phyloP scores from a whole-genome alignment of 1,140 invertebrate species.

The Palaemon carinicauda region DNA sequence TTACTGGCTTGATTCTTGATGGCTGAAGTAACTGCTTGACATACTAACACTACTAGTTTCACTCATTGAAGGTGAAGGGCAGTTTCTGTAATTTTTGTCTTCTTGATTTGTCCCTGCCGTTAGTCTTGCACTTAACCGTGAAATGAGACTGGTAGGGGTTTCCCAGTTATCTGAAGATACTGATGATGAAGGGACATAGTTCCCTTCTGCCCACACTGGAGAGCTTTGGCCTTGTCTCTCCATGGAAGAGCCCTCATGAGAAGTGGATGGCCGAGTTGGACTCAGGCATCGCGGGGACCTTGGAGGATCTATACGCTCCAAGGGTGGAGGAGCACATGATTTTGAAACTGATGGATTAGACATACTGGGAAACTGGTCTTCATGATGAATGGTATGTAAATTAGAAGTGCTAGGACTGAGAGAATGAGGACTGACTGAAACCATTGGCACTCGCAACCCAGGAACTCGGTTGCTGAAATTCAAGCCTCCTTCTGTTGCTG shows the following conservation, averaged over 20 bases:
- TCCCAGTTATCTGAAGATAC: not conserved
- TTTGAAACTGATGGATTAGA: too few species aligned
- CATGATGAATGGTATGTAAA: too few species aligned
- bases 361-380: too few species aligned
- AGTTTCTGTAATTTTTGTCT: not conserved
- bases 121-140: conserved; percentile 39
- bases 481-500: not conserved
- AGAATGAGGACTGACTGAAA: too few species aligned
- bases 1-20: conserved; percentile 36
- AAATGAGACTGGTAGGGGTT: conserved; percentile 41
- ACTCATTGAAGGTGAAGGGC: conserved; percentile 37
- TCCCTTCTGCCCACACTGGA: not conserved
- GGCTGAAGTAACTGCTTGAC: conserved; percentile 9
- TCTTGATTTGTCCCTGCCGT: conserved; percentile 5
- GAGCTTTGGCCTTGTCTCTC: not conserved
- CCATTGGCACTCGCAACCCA: too few species aligned
- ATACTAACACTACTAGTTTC: conserved; percentile 15
- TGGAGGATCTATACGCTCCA: too few species aligned
- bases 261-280: not conserved
- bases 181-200: not conserved
- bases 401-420: too few species aligned
- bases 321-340: too few species aligned
- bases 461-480: not conserved
- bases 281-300: too few species aligned
- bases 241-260: not conserved